Evolutionary conservation across 2,113 vertebrate species (phyloP), one percentile per base, ranked within the genome.

Genomic region (Peromyscus leucopus): DNA sequence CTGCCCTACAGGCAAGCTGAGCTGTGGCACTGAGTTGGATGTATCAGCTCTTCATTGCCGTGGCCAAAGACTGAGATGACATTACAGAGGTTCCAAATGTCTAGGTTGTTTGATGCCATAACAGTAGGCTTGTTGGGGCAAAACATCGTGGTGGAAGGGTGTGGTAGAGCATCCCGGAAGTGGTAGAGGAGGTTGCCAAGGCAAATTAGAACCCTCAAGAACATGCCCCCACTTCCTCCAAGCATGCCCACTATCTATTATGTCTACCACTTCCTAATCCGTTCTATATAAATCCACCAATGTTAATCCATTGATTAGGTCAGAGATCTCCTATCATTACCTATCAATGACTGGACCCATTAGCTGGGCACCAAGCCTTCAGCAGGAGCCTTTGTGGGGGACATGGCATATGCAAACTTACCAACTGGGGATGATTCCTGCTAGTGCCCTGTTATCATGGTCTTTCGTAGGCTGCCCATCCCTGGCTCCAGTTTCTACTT

Each of bases 361-460:
- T 61, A 59, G 39, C 21, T 61, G 16, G 57, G n/a, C 6, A 17
- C 28, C 39, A 31, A 36, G 57, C 24, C 26, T 75, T 76, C 9
- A 46, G 28, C 8, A 63, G 7, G n/a, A 90, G 72, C 39, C 19
- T 76, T 61, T 21, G 4, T 86, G 17, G 10, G 57, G 72, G 8
- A 42, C 26, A 61, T 5, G 0, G 16, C 88, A 46, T 13, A 16
- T 48, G 5, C 13, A 46, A 78, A 63, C 31, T 22, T 76, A 46
- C 19, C 46, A 74, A 22, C 48, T 26, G 24, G 67, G 67, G 12
- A 21, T n/a, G 74, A 16, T 8, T 24, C 21, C 26, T 0, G 0
- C 42, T 1, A 31, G 7, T 74, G 2, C 3, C 69, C 13, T 1
- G 0, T 26, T 24, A 17, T 16, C 31, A 19, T 3, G 3, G 28